phyloP scores from a whole-genome alignment of 2,113 vertebrate genomes.

The Pyrgilauda ruficollis region DNA sequence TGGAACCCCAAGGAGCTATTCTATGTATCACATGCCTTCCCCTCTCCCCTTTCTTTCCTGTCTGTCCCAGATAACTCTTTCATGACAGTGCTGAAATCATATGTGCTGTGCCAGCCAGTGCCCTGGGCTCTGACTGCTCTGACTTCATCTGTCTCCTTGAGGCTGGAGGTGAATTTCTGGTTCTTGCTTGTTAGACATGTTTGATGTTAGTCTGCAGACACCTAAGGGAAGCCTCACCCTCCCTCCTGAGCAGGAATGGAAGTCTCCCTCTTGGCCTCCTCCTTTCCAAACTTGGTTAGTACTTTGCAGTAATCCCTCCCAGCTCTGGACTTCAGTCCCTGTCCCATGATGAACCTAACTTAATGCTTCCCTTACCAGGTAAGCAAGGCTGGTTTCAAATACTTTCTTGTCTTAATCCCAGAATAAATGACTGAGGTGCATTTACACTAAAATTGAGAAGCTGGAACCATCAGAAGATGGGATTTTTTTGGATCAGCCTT shows the following conservation, averaged over 20 bases:
- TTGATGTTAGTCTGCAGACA: not conserved
- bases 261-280: not conserved
- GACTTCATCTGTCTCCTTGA: not conserved
- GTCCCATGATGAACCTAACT: not conserved
- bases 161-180: not conserved
- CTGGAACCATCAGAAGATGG: not conserved
- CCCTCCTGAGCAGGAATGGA: not conserved
- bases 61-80: not conserved
- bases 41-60: not conserved
- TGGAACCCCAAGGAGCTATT: not conserved
- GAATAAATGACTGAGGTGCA: not conserved
- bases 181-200: not conserved
- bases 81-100: not conserved
- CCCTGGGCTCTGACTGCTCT: not conserved
- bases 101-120: rapidly evolving
- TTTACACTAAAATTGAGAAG: not conserved
- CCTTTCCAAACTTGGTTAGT: not conserved
- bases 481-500: not conserved
- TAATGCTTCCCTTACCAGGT: not conserved
- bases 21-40: rapidly evolving
- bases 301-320: not conserved
- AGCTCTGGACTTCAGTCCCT: not conserved
- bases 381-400: not conserved
- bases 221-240: not conserved
- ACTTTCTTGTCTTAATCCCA: not conserved